Evolutionary conservation across 1,140 invertebrate genomes (phyloP).

Genomic region (Apolygus lucorum): DNA sequence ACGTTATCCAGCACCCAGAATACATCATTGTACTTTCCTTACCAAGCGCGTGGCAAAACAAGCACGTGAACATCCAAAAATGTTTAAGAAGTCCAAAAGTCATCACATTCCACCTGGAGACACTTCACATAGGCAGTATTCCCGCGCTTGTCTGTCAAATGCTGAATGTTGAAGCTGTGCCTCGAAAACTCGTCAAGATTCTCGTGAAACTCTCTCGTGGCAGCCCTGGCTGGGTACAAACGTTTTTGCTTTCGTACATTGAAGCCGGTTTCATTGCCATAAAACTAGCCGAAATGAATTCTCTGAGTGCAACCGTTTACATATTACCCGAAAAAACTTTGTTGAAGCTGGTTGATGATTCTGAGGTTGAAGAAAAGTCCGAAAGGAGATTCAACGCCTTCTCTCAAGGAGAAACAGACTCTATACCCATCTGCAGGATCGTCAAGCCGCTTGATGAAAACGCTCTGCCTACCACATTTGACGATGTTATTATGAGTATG

Average conservation of each 20-base stretch:
- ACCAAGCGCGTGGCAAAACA: conserved; percentile 6
- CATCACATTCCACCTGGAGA: conserved; percentile 12
- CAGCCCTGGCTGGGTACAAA: conserved; percentile 56
- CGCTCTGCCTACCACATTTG: conserved; percentile 25
- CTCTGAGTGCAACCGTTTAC: conserved; percentile 13
- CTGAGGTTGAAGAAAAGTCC: background rate
- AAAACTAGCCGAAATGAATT: conserved; percentile 5
- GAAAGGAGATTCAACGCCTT: background rate
- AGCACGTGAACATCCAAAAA: background rate
- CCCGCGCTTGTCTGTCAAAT: conserved; percentile 51
- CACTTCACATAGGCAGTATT: conserved; percentile 4
- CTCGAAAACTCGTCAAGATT: conserved; percentile 52
- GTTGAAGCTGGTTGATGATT: background rate
- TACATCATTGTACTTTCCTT: conserved; percentile 15
- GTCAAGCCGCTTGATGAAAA: conserved; percentile 12
- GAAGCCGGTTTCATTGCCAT: conserved; percentile 40
- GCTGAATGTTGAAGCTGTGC: conserved; percentile 48
- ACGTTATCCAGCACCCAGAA: conserved; percentile 36
- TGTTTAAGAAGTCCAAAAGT: conserved; percentile 7
- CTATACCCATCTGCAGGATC: conserved; percentile 18
- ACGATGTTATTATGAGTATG: conserved; percentile 45
- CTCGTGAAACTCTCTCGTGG: conserved; percentile 46
- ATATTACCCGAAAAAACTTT: conserved; percentile 11
- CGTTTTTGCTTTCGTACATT: conserved; percentile 48
- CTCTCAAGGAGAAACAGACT: background rate